Evolutionary conservation across 2,113 vertebrate species (phyloP), one percentile per base, ranked within the genome.

Genomic region (Ceyx melanurus): DNA sequence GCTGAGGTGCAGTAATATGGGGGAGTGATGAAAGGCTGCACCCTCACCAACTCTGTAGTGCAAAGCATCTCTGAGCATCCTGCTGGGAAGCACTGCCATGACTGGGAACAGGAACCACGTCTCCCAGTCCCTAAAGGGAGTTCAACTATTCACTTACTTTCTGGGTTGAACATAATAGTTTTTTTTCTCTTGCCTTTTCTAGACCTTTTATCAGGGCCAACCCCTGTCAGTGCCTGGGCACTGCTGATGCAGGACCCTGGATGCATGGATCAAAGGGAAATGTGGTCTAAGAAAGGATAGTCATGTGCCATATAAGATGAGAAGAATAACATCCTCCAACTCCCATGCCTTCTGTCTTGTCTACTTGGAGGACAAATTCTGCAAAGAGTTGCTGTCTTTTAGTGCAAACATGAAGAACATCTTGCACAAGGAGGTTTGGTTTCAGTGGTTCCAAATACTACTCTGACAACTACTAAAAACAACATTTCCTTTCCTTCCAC

Each of bases 21-120:
- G 18, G 10, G 9, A 29, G 20, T 3, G 3, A 53, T 12, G 8
- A 6, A 13, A 7, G 18, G 17, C 42, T 29, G 2, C 3, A 5
- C 3, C 8, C 29, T 79, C 50, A 57, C 7, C 42, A 64, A 3
- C 9, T 4, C 10, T 33, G 18, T 0, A 12, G 45, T 33, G 19
- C 17, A 48, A 54, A 78, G 5, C 6, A 13, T 22, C 19, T 18
- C 2, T 1, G 23, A 6, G 5, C 20, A 29, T 61, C 22, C 40
- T 74, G 35, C n/a, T 87, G 64, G 40, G 16, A 50, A 70, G 35
- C 64, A 25, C 13, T 1, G 1, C 17, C 1, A 0, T 5, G 18
- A 7, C n/a, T 83, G 60, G 20, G 20, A 80, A 29, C 3, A 31
- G 37, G 17, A 76, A 6, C 35, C 13, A 65, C 23, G 26, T 29